Evolutionary conservation across 2,113 vertebrate species (phyloP), one percentile per base, ranked within the genome.

Genomic region (Myotis yumanensis): DNA sequence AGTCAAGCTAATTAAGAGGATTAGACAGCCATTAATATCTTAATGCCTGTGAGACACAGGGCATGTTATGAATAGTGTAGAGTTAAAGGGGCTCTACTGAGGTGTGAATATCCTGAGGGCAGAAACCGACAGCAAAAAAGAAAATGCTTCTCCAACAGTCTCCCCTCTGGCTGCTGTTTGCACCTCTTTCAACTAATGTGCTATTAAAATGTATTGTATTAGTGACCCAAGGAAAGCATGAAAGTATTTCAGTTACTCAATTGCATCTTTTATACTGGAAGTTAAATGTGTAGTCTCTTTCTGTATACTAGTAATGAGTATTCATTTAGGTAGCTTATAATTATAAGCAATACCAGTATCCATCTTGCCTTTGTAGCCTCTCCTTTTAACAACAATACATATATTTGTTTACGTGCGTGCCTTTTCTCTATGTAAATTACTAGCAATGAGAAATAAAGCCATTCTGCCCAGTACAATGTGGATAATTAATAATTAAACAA

Each of bases 1-100:
- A 97, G 92, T 94, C 92, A 77, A 73, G 95, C 90, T 96, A 86
- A 94, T 97, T 93, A 97, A 93, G 94, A 91, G 77, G 62, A 88
- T 79, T 93, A 94, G 95, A 86, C 87, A 95, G 35, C 18, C 52
- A 43, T 87, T 97, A 95, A 68, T 68, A 20, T 62, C 23, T 30
- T 76, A 43, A 69, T 43, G 12, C 89, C 71, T 64, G 7, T 0
- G 30, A 96, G 94, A 59, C 16, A 52, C 14, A 18, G 35, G 57
- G 48, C 28, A 40, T 48, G 48, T 32, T 75, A 52, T 37, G 64
- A 89, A 79, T 76, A 43, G 20, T 11, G 2, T 5, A 51, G 20
- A 86, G 52, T 46, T 89, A 1, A 5, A 32, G 71, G 48, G 35
- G 14, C 18, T 1, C 0, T 18, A 40, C 32, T 4, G 64, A 71